Percentiles rank a stretch among this genome's conserved stretches.
Evolutionary conservation across 1,140 invertebrate genomes (phyloP).

Genomic region (Hesperophylax magnus): DNA sequence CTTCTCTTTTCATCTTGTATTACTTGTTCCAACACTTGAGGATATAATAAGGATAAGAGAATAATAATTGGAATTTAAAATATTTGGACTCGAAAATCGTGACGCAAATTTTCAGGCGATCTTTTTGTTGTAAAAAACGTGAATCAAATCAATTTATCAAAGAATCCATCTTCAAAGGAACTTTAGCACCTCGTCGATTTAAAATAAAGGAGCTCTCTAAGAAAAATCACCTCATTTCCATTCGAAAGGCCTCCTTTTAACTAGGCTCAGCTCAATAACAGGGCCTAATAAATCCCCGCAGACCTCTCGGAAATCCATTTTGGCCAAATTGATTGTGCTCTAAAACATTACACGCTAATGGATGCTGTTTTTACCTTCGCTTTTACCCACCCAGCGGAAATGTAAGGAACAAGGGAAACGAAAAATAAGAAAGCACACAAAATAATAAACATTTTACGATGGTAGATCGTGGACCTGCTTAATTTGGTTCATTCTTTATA

Average conservation of each 20-base stretch:
- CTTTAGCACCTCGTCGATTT: slow-evolving; percentile 29
- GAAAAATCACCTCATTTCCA: slow-evolving; percentile 44
- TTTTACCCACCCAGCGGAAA: too few species aligned
- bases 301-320: slow-evolving; percentile 21
- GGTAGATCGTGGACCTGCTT: too few species aligned
- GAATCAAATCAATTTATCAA: slow-evolving; percentile 39
- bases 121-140: slow-evolving; percentile 25
- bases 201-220: slow-evolving; percentile 35
- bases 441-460: too few species aligned
- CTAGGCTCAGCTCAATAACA: slow-evolving; percentile 35
- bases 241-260: slow-evolving; percentile 30
- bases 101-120: slow-evolving; percentile 2
- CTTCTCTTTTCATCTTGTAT: background rate
- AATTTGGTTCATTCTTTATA: too few species aligned
- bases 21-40: background rate
- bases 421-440: too few species aligned
- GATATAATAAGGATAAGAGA: background rate
- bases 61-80: slow-evolving; percentile 18
- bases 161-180: slow-evolving; percentile 31
- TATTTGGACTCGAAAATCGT: slow-evolving; percentile 3
- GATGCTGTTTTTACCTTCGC: background rate
- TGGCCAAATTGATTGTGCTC: slow-evolving; percentile 31
- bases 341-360: slow-evolving; percentile 12
- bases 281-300: slow-evolving; percentile 27
- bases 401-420: too few species aligned